Base-by-base conservation (phyloP, 2,113 vertebrate genomes). In the Hydrolagus affinis region DNA sequence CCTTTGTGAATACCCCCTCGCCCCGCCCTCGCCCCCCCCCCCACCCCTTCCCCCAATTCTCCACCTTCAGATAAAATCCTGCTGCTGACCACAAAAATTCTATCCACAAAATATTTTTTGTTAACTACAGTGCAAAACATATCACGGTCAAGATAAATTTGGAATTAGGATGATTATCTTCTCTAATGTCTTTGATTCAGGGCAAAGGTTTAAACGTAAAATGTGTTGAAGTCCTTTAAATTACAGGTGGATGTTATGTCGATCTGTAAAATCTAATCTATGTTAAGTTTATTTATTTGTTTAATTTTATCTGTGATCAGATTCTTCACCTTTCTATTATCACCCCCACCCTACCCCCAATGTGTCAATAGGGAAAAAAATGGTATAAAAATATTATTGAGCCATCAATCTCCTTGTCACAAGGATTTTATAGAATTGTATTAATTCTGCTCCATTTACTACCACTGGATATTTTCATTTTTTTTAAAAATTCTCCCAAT, bases 1-100 rank as follows among this genome's bases (percentile, higher is more conserved):
- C 66, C 25, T 83, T 83, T 83, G 78, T 21, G 25, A 32, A 83
- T 21, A 68, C 62, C n/a, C n/a, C n/a, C n/a, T n/a, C n/a, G n/a
- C n/a, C n/a, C n/a, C n/a, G n/a, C n/a, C n/a, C n/a, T n/a, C n/a
- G n/a, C n/a, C n/a, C n/a, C n/a, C n/a, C n/a, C n/a, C n/a, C n/a
- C n/a, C n/a, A n/a, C n/a, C n/a, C n/a, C n/a, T n/a, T n/a, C n/a
- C n/a, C n/a, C n/a, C n/a, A n/a, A n/a, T n/a, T n/a, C n/a, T 30
- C 60, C 9, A 2, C 78, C 28, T 21, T 62, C 17, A 62, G 14
- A 28, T 30, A 30, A 83, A 83, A 68, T 28, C 23, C 62, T 30
- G 78, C 60, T 83, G 11, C 10, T 11, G 0, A 8, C 32, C 25
- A 83, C 30, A 83, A 66, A 28, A 64, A 25, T 66, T 83, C 25